Base-by-base conservation (phyloP, 1,140 invertebrate species). In the Eumeta japonica region DNA sequence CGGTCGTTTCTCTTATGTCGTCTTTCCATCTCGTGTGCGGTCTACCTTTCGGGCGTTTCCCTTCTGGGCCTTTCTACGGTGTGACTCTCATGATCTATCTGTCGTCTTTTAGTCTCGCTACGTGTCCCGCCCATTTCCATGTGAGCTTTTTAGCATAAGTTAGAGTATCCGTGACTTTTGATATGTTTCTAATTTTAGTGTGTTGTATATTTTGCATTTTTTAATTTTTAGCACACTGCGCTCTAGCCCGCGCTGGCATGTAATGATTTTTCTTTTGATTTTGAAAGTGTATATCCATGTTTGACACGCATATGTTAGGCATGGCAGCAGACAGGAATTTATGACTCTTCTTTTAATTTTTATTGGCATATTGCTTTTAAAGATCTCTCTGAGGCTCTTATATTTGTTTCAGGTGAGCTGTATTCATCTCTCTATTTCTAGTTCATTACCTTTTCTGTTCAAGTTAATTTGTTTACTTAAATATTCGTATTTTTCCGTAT, bases 1-100 rank as follows among this genome's bases (percentile, higher is more conserved):
- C n/a, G n/a, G n/a, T n/a, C n/a, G n/a, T 41, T 38, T 28, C 35
- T 34, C n/a, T 38, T 1, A 41, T 15, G 2, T 46, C 40, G 28
- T 46, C 45, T 29, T 31, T 24, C 45, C 45, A 47, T 16, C 41
- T 34, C 20, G 33, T 40, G 30, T 13, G 9, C 10, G 41, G 45
- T 39, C 38, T 37, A 16, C 43, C 44, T 47, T 17, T 44, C n/a
- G 13, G 16, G 13, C 43, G 28, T 34, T 43, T 39, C 10, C 40
- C 39, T 16, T 16, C 3, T 18, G 27, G 41, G n/a, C 45, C 45
- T 17, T 38, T 46, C 44, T 37, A 45, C 14, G 10, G 31, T 18
- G 29, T 42, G 15, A 38, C 39, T 19, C 20, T 39, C 10, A 27
- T 30, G 17, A 32, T 50, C 40, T 38, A 41, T 32, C 44, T 39